Evolutionary conservation across 2,797 vertebrate species (phyloP), one percentile per base, ranked within the genome.

Genomic region (Hypotaenidia philippensis): DNA sequence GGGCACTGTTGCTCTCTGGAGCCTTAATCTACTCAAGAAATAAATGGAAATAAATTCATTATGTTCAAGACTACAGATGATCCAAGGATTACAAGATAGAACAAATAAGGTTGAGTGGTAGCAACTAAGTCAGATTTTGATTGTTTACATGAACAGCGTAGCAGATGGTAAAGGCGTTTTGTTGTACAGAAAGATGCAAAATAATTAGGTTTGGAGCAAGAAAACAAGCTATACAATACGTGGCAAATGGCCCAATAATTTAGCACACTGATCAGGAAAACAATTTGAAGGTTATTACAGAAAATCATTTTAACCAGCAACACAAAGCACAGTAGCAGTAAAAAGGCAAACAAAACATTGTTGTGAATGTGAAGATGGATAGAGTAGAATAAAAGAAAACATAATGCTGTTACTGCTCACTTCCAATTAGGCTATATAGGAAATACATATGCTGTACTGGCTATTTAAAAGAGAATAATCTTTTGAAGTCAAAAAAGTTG

Each of bases 241-340:
- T 91, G 91, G 82, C 63, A 97, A 97, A 96, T 82, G 76, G 84
- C 77, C 75, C 88, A 82, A 96, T 96, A 96, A 94, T 93, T 94
- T 85, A 94, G 49, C 70, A 90, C 40, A 29, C 72, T 95, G 88
- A 97, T 93, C 74, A 77, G 79, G 64, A 95, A 96, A 97, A 94
- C 60, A 77, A 78, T 94, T 93, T 84, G 71, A 90, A 91, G 45
- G 80, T 96, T 96, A 94, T 93, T 94, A 93, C 2, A 2, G 88
- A 84, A 96, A 93, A 93, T 93, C 59, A 92, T 94, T 96, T 94
- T 87, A 96, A 84, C 41, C 44, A 90, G 65, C 64, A 76, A 53
- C 70, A 94, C 41, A 78, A 75, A 76, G 7, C 66, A 89, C 20
- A 90, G 55, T 32, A 57, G 61, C 40, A 83, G 74, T 87, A 84